Conservation (phyloP, 2,888 invertebrate genomes). For the Flexamia atlantica region DNA sequence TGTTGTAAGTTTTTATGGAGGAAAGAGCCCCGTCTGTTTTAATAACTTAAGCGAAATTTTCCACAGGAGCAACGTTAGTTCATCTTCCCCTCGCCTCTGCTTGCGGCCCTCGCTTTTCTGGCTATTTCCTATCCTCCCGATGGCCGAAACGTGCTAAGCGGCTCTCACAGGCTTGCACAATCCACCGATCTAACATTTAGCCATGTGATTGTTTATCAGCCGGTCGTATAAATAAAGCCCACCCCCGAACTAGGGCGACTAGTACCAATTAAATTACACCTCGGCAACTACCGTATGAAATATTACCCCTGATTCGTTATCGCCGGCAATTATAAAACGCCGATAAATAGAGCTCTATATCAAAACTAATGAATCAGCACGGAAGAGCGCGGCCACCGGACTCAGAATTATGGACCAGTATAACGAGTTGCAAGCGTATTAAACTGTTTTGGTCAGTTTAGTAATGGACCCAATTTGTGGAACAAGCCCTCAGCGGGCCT, state of each 20-base stretch:
- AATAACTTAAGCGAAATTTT: too few species aligned
- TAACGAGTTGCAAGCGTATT: slow-evolving; percentile 1
- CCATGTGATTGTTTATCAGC: too few species aligned
- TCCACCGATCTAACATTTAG: too few species aligned
- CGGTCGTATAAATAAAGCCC: too few species aligned
- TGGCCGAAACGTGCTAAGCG: too few species aligned
- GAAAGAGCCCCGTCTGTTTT: too few species aligned
- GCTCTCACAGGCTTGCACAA: too few species aligned
- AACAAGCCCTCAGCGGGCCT: neutral
- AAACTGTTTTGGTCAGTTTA: slow-evolving; percentile 35
- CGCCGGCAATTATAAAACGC: slow-evolving; percentile 2
- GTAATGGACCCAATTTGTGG: slow-evolving; percentile 30
- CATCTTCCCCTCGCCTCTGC: too few species aligned
- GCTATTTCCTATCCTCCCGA: too few species aligned
- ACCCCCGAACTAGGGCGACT: neutral
- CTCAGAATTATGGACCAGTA: slow-evolving; percentile 35
- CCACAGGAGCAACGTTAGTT: too few species aligned
- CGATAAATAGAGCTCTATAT: neutral
- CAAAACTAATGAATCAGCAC: slow-evolving; percentile 14
- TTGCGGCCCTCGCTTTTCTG: too few species aligned
- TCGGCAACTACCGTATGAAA: neutral
- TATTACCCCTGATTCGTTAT: slow-evolving; percentile 21
- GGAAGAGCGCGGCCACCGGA: slow-evolving; percentile 5
- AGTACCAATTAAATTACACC: slow-evolving; percentile 14
- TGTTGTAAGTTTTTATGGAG: too few species aligned